Base-by-base conservation (phyloP, 2,797 vertebrate species). In the Sarcophilus harrisii region DNA sequence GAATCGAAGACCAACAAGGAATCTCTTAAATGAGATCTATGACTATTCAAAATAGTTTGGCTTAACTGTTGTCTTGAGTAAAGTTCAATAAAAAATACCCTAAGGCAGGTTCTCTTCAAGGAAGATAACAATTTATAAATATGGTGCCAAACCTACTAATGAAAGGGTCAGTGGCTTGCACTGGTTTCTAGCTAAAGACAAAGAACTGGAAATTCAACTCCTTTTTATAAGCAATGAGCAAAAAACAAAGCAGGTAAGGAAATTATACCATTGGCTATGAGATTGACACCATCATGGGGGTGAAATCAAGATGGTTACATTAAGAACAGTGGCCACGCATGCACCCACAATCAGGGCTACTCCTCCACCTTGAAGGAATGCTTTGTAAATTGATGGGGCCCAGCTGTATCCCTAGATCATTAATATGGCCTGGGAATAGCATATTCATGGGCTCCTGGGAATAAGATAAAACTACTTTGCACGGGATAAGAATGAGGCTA, bases 1-100 rank as follows among this genome's bases (percentile, higher is more conserved):
- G 94, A 99, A 87, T 27, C 21, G 18, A 8, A 27, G 66, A 81
- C 27, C 38, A 49, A 24, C 21, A 81, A 45, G 0, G 1, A 87
- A 9, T 21, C 73, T 4, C 73, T 38, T 49, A 27, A 87, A 49
- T 27, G n/a, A 21, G 21, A 81, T 45, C 18, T n/a, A 24, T 45
- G 66, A 81, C n/a, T 45, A 11, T 49, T 87, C 45, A 87, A 81
- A 38, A 21, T 5, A 38, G 73, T 49, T 45, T 49, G 38, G 38
- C 73, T 87, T 87, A 81, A 45, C 18, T 45, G 21, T 21, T 45
- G 9, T 81, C n/a, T 81, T 0, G 0, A 49, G 73, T 87, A 27
- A 87, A 87, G 21, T 49, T 87, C 38, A 87, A 49, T 12, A 24
- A 87, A 87, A 87, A 24, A 49, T 49, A 87, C 38, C 45, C 38